Evolutionary conservation across 2,797 vertebrate genomes (phyloP).

Genomic region (Lates japonicus): DNA sequence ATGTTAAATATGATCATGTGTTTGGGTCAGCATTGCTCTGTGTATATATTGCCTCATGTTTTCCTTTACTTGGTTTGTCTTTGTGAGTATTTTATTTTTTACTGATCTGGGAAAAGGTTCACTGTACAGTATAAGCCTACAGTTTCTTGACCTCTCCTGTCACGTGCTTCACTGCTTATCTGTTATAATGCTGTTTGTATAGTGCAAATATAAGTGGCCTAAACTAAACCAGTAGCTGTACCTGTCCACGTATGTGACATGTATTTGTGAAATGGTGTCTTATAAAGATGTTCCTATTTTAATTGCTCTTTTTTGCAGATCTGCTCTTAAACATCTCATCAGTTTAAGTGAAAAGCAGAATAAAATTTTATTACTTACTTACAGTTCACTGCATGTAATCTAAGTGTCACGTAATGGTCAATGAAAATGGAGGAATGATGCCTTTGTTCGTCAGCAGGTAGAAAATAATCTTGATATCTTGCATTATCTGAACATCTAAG

Average conservation of each 20-base stretch:
- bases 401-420: neutral
- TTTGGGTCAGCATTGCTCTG: neutral
- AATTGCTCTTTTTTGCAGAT: neutral
- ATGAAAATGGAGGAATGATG: constrained; percentile 5
- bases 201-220: constrained; percentile 20
- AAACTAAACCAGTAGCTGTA: neutral
- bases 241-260: neutral
- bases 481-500: constrained; percentile 15
- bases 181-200: constrained; percentile 14
- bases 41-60: too few species aligned
- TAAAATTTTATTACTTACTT: neutral
- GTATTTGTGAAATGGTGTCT: neutral
- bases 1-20: neutral
- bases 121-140: too few species aligned
- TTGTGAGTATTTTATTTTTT: neutral
- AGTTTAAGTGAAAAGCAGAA: neutral
- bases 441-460: neutral
- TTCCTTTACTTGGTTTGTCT: too few species aligned
- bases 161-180: constrained; percentile 21
- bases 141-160: constrained; percentile 15
- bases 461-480: constrained; percentile 34
- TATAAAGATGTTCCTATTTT: neutral
- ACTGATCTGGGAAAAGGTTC: neutral
- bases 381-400: neutral
- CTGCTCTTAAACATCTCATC: neutral